phyloP scores from a whole-genome alignment of 2,113 vertebrate species.

The Condylura cristata region DNA sequence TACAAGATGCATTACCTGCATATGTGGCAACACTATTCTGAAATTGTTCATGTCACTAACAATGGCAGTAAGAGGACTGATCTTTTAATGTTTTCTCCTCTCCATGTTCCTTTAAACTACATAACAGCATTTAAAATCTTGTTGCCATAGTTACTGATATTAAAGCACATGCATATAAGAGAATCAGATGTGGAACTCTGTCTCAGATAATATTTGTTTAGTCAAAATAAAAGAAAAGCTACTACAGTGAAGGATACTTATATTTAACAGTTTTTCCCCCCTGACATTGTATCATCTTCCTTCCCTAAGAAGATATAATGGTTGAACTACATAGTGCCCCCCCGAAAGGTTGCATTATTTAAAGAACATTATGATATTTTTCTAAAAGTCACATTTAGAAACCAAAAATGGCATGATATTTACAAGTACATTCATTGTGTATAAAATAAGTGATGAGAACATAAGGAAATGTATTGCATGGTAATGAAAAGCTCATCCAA shows the following conservation, averaged over 20 bases:
- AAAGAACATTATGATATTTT: not conserved
- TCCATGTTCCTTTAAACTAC: constrained; percentile 43
- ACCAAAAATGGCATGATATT: not conserved
- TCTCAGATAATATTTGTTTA: constrained; percentile 43
- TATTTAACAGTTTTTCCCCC: not conserved
- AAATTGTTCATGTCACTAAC: constrained; percentile 29
- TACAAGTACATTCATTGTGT: not conserved
- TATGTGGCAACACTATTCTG: not conserved
- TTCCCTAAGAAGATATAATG: not conserved
- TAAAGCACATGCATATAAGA: constrained; percentile 44
- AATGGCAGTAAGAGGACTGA: not conserved
- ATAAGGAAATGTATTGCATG: not conserved
- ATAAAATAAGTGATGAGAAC: not conserved
- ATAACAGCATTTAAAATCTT: constrained; percentile 38
- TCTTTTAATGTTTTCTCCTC: not conserved
- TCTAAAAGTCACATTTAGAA: not conserved
- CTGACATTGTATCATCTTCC: not conserved
- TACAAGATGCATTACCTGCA: not conserved
- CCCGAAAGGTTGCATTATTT: not conserved
- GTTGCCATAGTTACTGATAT: constrained; percentile 65
- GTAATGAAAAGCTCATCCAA: not conserved
- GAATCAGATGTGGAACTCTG: constrained; percentile 40
- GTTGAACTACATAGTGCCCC: not conserved
- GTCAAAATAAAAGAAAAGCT: constrained; percentile 20
- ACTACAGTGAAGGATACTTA: not conserved